Conservation (phyloP, 2,113 vertebrate genomes). For the Mustela lutreola region DNA sequence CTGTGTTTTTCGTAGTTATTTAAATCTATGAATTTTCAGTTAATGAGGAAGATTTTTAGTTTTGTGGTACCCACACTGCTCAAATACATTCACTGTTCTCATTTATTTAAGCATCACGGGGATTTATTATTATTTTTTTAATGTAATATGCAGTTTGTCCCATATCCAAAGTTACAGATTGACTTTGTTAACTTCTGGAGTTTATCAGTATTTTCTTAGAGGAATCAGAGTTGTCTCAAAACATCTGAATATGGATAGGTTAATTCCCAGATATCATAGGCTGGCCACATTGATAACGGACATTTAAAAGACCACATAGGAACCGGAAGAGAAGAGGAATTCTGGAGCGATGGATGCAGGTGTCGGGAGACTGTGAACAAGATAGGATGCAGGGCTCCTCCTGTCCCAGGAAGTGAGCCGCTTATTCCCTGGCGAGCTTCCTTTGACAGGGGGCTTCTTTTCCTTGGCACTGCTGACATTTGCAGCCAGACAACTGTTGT, state of each 20-base stretch:
- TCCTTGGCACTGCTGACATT: not conserved
- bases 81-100: not conserved
- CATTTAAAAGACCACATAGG: not conserved
- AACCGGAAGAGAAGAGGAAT: not conserved
- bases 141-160: not conserved
- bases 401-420: not conserved
- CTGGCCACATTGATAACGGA: not conserved
- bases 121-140: not conserved
- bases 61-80: not conserved
- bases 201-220: slow-evolving; percentile 46
- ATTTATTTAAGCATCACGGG: not conserved
- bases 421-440: not conserved
- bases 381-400: rapidly evolving
- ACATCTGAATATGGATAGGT: not conserved
- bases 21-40: slow-evolving; percentile 32
- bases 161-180: not conserved
- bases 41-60: slow-evolving; percentile 9
- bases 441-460: not conserved
- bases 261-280: not conserved
- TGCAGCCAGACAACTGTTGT: not conserved
- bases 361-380: no score
- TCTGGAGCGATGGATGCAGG: not conserved
- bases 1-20: not conserved
- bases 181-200: slow-evolving; percentile 1
- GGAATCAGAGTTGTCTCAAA: slow-evolving; percentile 54